Base-by-base conservation (phyloP, 2,888 invertebrate genomes). In the Timandra comae region DNA sequence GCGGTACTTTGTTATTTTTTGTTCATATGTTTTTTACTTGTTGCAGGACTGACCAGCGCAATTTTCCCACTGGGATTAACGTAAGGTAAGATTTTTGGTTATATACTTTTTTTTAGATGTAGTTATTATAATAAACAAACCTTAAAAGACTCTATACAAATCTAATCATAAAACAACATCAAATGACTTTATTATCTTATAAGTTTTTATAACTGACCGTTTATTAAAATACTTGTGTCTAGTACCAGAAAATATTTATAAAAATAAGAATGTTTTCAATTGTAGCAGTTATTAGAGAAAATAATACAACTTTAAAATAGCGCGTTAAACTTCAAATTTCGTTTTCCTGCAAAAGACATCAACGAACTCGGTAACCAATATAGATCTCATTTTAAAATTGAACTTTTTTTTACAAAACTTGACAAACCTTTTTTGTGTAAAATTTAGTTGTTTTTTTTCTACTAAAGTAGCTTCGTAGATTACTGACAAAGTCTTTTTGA, bases 1-100 rank as follows among this genome's bases (percentile, higher is more conserved):
- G 46, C 55, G 55, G 43, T 46, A 43, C 46, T 52, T 42, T 55
- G 42, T 48, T 46, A 45, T 46, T 50, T 55, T 52, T 50, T 49
- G 39, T 43, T 49, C 52, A 51, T 47, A 38, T 44, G 44, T 50
- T 41, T 49, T 52, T 48, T 50, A 51, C 46, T 56, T 50, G 40
- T 71, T 68, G 38, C 68, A 72, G 73, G 51, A 46, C 27, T 42
- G 32, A 34, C 29, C 43, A 29, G 30, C 34, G 33, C 39, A 16
- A 36, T 30, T 26, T 27, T 12, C 21, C 25, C 30, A 13, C 33
- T n/a, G 16, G 43, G 35, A 47, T 49, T 38, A 49, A 42, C 38
- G 41, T 53, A 54, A 63, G 65, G 72, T 71, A 56, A 60, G 56
- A 43, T 30, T 25, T 52, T 42, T 43, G 43, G 58, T 58, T 54